Evolutionary conservation across 2,888 invertebrate genomes (phyloP).

Genomic region (Stictocephala bisonia): DNA sequence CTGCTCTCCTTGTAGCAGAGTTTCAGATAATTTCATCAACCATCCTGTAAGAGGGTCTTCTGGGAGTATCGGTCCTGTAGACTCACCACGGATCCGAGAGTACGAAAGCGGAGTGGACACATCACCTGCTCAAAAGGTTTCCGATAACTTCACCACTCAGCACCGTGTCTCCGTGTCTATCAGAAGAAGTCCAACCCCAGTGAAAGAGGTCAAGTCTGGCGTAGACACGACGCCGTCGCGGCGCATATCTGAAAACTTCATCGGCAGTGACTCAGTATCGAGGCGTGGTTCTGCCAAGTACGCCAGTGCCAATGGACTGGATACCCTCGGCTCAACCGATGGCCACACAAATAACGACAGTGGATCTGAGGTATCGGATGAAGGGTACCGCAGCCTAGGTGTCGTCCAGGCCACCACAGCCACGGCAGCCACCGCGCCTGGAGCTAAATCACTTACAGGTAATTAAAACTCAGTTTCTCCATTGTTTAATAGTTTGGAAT

Average conservation of each 20-base stretch:
- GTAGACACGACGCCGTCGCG: conserved; percentile 46
- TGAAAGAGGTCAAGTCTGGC: conserved; percentile 38
- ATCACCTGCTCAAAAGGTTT: conserved; percentile 63
- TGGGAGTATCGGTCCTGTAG: conserved; percentile 38
- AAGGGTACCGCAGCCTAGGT: conserved; percentile 85
- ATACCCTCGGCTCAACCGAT: conserved; percentile 68
- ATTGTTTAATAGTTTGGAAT: background rate
- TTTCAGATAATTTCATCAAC: conserved; percentile 56
- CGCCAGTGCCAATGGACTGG: conserved; percentile 48
- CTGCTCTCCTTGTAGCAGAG: conserved; percentile 39
- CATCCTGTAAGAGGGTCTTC: conserved; percentile 56
- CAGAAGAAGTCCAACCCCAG: conserved; percentile 44
- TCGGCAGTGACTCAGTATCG: background rate
- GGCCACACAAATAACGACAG: conserved; percentile 72
- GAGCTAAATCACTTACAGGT: conserved; percentile 30
- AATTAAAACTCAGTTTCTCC: background rate
- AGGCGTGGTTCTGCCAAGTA: conserved; percentile 32
- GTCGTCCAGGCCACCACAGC: conserved; percentile 68
- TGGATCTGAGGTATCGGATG: conserved; percentile 86
- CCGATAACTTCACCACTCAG: conserved; percentile 55
- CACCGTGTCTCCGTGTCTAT: conserved; percentile 30
- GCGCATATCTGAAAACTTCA: conserved; percentile 42
- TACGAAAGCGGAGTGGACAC: conserved; percentile 63
- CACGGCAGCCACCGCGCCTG: conserved; percentile 61
- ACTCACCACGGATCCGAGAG: conserved; percentile 58